A percentile compares a stretch with the other conserved stretches of the same genome.
Conservation (phyloP, 2,888 invertebrate genomes). For the Pseudanteris insignis region DNA sequence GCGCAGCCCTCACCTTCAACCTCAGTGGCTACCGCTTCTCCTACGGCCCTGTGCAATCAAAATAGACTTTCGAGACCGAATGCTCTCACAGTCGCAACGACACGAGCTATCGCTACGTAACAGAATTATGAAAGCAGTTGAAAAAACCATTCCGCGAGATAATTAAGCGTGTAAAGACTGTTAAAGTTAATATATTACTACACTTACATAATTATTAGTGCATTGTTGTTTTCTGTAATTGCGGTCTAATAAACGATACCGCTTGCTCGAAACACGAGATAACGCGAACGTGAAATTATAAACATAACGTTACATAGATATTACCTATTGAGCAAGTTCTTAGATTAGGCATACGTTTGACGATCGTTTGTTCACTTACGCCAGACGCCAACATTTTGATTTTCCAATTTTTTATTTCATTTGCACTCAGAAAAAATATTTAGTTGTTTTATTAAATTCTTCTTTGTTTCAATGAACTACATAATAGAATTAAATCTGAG, state of each 20-base stretch:
- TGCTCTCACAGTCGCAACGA: too few relatives aligned
- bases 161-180: constrained; percentile 7
- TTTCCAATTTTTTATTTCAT: too few relatives aligned
- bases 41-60: constrained; percentile 9
- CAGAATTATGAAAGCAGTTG: not conserved
- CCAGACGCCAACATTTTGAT: too few relatives aligned
- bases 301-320: constrained; percentile 6
- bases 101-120: too few relatives aligned
- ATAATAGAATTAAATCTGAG: too few relatives aligned
- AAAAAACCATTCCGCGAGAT: not conserved
- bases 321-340: not conserved
- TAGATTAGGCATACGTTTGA: too few relatives aligned
- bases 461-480: too few relatives aligned
- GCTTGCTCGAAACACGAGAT: constrained; percentile 7
- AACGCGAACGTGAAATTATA: constrained; percentile 15
- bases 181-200: constrained; percentile 14
- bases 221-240: constrained; percentile 17
- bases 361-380: too few relatives aligned
- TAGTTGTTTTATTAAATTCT: too few relatives aligned
- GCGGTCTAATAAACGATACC: constrained; percentile 17
- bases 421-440: too few relatives aligned
- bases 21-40: constrained; percentile 45
- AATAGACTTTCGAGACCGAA: constrained; percentile 17
- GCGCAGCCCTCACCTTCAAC: constrained; percentile 48
- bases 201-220: constrained; percentile 18